phyloP scores from a whole-genome alignment of 2,888 invertebrate species.

The Pilophorus perplexus region DNA sequence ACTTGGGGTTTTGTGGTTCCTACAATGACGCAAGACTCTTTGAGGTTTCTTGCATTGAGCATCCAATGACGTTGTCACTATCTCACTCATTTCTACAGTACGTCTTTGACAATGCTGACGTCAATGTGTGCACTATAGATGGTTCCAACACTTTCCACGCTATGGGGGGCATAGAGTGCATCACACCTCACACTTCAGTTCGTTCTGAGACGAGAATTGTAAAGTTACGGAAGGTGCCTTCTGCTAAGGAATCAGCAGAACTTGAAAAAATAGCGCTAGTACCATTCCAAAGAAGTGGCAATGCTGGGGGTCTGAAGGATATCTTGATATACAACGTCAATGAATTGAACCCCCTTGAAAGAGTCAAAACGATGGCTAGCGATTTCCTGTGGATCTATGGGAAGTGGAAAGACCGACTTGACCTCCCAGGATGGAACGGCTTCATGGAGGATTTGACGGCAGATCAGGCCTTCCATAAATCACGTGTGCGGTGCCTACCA shows the following conservation, averaged over 20 bases:
- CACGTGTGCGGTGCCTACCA: constrained; percentile 50
- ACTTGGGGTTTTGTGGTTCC: too few species aligned
- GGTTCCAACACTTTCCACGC: constrained; percentile 14
- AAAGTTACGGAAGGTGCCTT: background rate
- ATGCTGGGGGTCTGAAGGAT: too few species aligned
- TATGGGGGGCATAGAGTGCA: constrained; percentile 13
- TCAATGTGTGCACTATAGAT: constrained; percentile 44
- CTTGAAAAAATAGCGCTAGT: too few species aligned
- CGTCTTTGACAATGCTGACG: constrained; percentile 48
- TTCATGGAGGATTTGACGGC: constrained; percentile 49
- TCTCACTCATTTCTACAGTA: constrained; percentile 45
- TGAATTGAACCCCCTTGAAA: too few species aligned
- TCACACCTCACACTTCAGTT: too few species aligned
- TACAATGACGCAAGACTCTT: too few species aligned
- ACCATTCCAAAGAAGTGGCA: too few species aligned
- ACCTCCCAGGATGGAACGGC: constrained; percentile 49
- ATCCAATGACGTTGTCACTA: too few species aligned
- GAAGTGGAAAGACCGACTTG: background rate
- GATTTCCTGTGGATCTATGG: constrained; percentile 33
- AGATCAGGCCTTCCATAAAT: constrained; percentile 45
- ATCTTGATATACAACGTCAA: too few species aligned
- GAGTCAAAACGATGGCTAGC: too few species aligned
- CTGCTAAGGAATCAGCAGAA: background rate
- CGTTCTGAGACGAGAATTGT: background rate
- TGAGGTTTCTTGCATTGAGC: background rate